Evolutionary conservation across 2,113 vertebrate species (phyloP).

Genomic region (Potamarius usumacintae): DNA sequence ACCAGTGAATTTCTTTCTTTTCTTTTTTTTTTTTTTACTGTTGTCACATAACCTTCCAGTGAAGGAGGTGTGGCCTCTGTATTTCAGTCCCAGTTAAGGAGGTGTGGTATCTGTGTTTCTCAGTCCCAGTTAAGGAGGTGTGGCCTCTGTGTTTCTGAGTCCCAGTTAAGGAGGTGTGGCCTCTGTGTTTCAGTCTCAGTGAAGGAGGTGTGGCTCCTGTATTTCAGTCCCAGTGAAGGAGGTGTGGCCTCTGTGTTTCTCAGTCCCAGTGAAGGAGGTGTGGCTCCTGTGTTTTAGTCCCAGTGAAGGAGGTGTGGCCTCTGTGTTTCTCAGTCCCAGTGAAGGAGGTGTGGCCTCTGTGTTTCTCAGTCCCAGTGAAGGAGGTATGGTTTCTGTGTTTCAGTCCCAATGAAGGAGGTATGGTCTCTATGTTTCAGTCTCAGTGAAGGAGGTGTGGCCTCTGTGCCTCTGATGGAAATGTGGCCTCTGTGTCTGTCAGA

Average conservation of each 20-base stretch:
- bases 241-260: neutral
- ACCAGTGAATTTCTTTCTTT: neutral
- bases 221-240: neutral
- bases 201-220: neutral
- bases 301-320: neutral
- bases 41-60: neutral
- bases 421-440: neutral
- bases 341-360: neutral
- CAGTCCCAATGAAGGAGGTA: neutral
- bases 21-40: neutral
- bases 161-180: neutral
- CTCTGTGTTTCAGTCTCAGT: neutral
- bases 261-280: neutral
- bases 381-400: neutral
- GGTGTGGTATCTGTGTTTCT: neutral
- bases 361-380: neutral
- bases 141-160: neutral
- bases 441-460: neutral
- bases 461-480: neutral
- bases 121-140: neutral
- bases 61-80: neutral
- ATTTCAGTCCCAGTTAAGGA: no score
- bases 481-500: neutral
- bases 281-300: neutral
- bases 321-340: neutral